These are phyloP conservation scores for Bostrychus sinensis DNA, from an alignment of 2,113 vertebrate genomes.

Conservation along the genomic window DNA sequence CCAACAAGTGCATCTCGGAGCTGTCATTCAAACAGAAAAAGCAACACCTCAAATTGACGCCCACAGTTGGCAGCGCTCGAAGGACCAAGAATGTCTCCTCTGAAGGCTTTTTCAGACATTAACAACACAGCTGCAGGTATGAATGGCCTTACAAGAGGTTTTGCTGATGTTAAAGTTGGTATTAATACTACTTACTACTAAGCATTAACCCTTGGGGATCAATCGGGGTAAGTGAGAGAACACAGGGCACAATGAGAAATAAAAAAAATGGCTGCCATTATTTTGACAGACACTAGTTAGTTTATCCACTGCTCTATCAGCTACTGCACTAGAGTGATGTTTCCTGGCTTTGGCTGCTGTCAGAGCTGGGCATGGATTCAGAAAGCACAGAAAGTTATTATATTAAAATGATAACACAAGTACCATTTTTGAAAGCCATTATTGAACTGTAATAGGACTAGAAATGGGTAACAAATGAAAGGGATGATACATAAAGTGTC, in stretches of 20 bases:
- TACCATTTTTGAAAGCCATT: background rate
- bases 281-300: constrained; percentile 36
- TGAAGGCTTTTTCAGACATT: constrained; percentile 34
- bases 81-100: constrained; percentile 37
- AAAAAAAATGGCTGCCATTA: constrained; percentile 12
- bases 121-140: constrained; percentile 25
- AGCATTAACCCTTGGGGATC: too few species aligned
- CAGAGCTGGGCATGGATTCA: constrained; percentile 39
- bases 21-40: constrained; percentile 58
- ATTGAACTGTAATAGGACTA: background rate
- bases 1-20: constrained; percentile 53
- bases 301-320: constrained; percentile 28
- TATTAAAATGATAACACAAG: constrained; percentile 21
- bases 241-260: too few species aligned
- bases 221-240: too few species aligned
- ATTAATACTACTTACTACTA: background rate
- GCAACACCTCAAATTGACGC: constrained; percentile 62
- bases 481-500: background rate
- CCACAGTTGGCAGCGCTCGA: constrained; percentile 52
- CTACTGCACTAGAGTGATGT: constrained; percentile 22
- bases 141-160: constrained; percentile 1
- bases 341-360: constrained; percentile 29
- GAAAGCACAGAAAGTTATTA: constrained; percentile 4
- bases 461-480: background rate
- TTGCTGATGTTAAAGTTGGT: constrained; percentile 14